These are phyloP conservation scores for Caranx ignobilis DNA, from an alignment of 2,113 vertebrate species.

Conservation along the genomic window DNA sequence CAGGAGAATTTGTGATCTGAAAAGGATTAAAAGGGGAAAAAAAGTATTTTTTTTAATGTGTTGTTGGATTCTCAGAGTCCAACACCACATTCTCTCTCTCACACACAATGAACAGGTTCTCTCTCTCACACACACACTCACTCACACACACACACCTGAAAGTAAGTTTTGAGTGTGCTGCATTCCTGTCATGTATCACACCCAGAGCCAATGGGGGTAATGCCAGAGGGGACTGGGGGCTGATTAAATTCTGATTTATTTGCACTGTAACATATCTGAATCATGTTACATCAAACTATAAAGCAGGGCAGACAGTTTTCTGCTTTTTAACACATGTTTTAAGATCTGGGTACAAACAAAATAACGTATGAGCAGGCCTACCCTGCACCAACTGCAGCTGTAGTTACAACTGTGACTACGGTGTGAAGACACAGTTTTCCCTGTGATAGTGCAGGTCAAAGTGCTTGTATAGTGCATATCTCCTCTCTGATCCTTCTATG, in stretches of 20 bases:
- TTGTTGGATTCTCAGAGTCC: background rate
- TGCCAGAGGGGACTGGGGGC: slow-evolving; percentile 4
- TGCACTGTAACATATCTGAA: background rate
- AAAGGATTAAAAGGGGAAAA: slow-evolving; percentile 17
- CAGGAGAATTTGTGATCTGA: slow-evolving; percentile 89
- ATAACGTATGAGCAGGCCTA: no score
- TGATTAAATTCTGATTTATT: slow-evolving; percentile 28
- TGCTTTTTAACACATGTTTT: background rate
- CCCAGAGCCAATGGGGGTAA: slow-evolving; percentile 19
- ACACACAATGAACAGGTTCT: slow-evolving; percentile 30
- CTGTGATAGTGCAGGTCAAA: no score
- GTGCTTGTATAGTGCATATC: no score
- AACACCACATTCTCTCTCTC: background rate
- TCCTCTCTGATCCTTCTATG: background rate
- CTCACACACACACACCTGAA: background rate
- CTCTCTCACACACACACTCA: background rate
- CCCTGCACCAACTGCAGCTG: background rate
- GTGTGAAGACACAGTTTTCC: background rate
- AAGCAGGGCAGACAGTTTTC: background rate
- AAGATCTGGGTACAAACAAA: background rate
- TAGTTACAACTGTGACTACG: no score
- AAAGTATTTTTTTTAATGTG: background rate
- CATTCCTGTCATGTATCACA: slow-evolving; percentile 52
- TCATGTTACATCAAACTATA: background rate
- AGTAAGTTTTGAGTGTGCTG: background rate